Conservation (phyloP, 2,888 invertebrate genomes). For the Harpalus rubripes region DNA sequence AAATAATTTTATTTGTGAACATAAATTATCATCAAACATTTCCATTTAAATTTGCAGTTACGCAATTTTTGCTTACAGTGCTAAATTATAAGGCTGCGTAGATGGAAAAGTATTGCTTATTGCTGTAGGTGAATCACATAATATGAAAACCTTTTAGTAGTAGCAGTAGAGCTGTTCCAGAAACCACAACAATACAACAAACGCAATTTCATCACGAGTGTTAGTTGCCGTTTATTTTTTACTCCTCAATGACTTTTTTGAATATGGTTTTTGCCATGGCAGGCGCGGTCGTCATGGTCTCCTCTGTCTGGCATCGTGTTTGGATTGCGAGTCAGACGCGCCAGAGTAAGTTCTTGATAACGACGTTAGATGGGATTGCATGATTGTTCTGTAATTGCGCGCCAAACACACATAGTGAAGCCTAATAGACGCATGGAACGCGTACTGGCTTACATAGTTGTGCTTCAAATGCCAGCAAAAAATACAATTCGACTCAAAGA, state of each 20-base stretch:
- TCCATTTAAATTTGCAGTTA: background rate
- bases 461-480: slow-evolving; percentile 33
- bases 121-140: slow-evolving; percentile 45
- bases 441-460: slow-evolving; percentile 52
- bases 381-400: slow-evolving; percentile 60
- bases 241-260: slow-evolving; percentile 49
- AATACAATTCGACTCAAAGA: background rate
- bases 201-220: slow-evolving; percentile 48
- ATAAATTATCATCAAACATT: background rate
- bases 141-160: slow-evolving; percentile 42
- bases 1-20: no score
- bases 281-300: slow-evolving; percentile 76
- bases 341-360: slow-evolving; percentile 61
- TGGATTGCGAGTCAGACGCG: slow-evolving; percentile 70
- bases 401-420: slow-evolving; percentile 35
- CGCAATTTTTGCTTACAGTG: slow-evolving; percentile 26
- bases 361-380: slow-evolving; percentile 65
- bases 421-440: slow-evolving; percentile 42
- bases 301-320: slow-evolving; percentile 77
- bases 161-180: slow-evolving; percentile 53
- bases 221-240: slow-evolving; percentile 48
- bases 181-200: slow-evolving; percentile 43
- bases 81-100: slow-evolving; percentile 19
- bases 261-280: slow-evolving; percentile 70
- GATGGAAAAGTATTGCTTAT: slow-evolving; percentile 45